Conservation (phyloP, 2,888 invertebrate species). For the Tenthredo amoena region DNA sequence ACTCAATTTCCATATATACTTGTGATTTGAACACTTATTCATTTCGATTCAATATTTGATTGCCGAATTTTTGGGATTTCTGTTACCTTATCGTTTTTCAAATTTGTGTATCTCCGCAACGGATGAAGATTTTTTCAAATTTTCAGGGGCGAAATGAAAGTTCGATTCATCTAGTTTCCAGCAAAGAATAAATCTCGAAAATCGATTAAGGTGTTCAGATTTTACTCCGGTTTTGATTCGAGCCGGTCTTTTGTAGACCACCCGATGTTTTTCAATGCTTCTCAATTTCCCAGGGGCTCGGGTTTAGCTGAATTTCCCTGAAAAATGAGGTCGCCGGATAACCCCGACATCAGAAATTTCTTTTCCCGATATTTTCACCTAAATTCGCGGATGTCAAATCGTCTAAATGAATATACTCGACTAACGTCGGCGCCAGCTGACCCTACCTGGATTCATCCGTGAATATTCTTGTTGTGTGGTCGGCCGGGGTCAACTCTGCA, state of each 20-base stretch:
- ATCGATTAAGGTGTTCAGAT: too few relatives aligned
- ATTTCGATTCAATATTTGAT: too few relatives aligned
- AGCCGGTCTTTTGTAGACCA: too few relatives aligned
- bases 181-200: too few relatives aligned
- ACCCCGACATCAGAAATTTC: slow-evolving; percentile 25
- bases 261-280: background rate
- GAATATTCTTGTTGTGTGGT: background rate
- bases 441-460: background rate
- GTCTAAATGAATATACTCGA: slow-evolving; percentile 11
- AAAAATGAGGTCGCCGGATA: background rate
- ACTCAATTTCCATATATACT: too few relatives aligned
- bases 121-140: too few relatives aligned
- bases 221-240: too few relatives aligned
- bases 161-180: too few relatives aligned
- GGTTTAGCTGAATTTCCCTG: background rate
- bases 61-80: background rate
- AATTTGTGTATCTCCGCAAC: too few relatives aligned
- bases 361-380: slow-evolving; percentile 19
- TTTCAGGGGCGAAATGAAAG: too few relatives aligned
- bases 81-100: background rate
- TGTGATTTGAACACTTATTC: background rate
- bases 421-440: slow-evolving; percentile 14
- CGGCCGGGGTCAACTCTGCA: background rate
- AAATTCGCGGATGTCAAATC: background rate
- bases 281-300: background rate